These are phyloP conservation scores for Pogona vitticeps DNA, from an alignment of 2,113 vertebrate species.

Conservation along the genomic window DNA sequence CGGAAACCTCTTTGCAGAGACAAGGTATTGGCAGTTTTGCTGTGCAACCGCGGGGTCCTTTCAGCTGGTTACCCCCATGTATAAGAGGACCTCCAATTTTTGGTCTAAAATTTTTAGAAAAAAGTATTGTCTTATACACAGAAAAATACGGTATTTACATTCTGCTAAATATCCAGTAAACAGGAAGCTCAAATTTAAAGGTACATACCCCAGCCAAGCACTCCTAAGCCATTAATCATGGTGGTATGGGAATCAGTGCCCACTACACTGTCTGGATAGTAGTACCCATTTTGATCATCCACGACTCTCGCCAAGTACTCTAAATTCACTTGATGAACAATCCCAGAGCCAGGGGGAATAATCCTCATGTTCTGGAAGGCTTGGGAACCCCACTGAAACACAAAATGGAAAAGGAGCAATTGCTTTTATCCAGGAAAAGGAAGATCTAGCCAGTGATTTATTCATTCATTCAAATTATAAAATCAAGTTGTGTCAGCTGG, in stretches of 20 bases:
- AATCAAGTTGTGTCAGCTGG: too few relatives aligned
- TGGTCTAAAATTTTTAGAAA: too few relatives aligned
- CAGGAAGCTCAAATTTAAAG: fast-evolving
- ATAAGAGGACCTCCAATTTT: too few relatives aligned
- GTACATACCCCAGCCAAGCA: conserved; percentile 95
- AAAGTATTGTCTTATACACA: too few relatives aligned
- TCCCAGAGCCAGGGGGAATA: conserved; percentile 96
- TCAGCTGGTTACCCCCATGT: too few relatives aligned
- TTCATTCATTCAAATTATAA: too few relatives aligned
- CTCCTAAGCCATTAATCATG: conserved; percentile 95
- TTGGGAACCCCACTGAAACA: conserved; percentile 92
- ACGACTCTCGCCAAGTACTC: conserved; percentile 96
- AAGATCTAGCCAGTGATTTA: not conserved
- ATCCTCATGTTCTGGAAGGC: conserved; percentile 96
- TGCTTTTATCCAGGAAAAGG: not conserved
- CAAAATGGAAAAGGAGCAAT: conserved; percentile 5
- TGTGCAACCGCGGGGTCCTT: too few relatives aligned
- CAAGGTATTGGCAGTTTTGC: too few relatives aligned
- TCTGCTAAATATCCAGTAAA: not conserved
- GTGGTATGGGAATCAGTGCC: conserved; percentile 98
- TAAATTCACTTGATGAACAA: conserved; percentile 97
- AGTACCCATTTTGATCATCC: conserved; percentile 87
- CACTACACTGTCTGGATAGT: conserved; percentile 96
- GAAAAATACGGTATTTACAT: not conserved
- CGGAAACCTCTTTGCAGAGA: too few relatives aligned